Evolutionary conservation across 1,140 invertebrate genomes (phyloP).

Genomic region (Drosophila ercepeae): DNA sequence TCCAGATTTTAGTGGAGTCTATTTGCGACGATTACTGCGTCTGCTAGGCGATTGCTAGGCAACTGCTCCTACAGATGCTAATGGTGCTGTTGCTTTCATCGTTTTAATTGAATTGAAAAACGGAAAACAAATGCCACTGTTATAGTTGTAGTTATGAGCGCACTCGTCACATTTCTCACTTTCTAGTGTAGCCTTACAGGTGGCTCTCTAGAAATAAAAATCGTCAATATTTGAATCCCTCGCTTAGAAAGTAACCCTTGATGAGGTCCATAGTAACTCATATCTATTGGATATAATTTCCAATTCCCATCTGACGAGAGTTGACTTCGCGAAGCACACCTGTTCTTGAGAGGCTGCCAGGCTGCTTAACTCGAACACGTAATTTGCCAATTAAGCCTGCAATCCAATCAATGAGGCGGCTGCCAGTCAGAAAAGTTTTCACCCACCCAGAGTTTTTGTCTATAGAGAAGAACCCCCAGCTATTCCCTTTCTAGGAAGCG

Average conservation of each 20-base stretch:
- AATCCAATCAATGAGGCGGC: constrained; percentile 13
- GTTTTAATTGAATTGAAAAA: constrained; percentile 21
- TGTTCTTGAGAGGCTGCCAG: not conserved
- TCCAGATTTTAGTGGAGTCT: constrained; percentile 36
- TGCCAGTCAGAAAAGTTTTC: constrained; percentile 10
- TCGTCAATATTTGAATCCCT: too few relatives aligned
- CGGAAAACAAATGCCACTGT: constrained; percentile 19
- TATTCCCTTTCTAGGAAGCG: not conserved
- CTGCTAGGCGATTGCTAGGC: constrained; percentile 9
- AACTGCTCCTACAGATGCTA: constrained; percentile 5
- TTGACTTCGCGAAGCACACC: not conserved
- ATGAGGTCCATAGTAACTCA: too few relatives aligned
- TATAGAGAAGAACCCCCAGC: not conserved
- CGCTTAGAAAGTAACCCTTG: too few relatives aligned
- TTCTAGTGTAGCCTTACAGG: constrained; percentile 10
- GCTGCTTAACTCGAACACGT: constrained; percentile 14
- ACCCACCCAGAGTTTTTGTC: not conserved
- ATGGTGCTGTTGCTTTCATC: constrained; percentile 12
- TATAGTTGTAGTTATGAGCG: constrained; percentile 21
- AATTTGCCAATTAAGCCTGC: constrained; percentile 34
- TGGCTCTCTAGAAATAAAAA: not conserved
- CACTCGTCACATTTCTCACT: constrained; percentile 23
- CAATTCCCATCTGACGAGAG: not conserved
- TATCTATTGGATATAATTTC: not conserved
- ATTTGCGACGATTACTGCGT: constrained; percentile 20